A percentile compares a stretch with the other conserved stretches of the same genome.
Conservation (phyloP, 1,140 invertebrate species). For the Pseudomyrmex pallidus region DNA sequence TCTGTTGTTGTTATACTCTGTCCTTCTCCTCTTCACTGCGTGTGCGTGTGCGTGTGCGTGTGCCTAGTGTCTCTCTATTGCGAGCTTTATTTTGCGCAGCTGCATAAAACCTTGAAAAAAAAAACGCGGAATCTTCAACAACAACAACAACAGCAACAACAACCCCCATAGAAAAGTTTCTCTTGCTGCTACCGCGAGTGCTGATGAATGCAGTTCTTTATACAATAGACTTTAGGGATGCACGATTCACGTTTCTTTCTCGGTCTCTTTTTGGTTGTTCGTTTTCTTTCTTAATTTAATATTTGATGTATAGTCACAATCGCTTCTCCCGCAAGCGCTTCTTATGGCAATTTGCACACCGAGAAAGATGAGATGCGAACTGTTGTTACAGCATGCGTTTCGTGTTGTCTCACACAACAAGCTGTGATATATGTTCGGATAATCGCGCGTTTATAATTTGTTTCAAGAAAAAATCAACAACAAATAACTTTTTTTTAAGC, state of each 20-base stretch:
- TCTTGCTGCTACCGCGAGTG: not conserved
- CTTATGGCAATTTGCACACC: slow-evolving; percentile 8
- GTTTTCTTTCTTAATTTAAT: not conserved
- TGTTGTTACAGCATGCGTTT: slow-evolving; percentile 40
- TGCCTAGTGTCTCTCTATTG: slow-evolving; percentile 33
- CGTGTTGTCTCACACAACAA: slow-evolving; percentile 25
- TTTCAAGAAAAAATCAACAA: no score
- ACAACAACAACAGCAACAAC: not conserved
- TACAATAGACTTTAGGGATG: not conserved
- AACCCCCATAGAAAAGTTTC: not conserved
- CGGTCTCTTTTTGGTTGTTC: not conserved
- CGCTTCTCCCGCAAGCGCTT: slow-evolving; percentile 19
- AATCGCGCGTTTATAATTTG: no score
- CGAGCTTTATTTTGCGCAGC: slow-evolving; percentile 40
- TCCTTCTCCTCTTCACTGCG: not conserved
- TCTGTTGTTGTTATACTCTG: slow-evolving; percentile 10
- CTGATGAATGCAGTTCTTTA: slow-evolving; percentile 1
- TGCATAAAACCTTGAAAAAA: slow-evolving; percentile 19
- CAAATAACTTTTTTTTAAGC: not conserved
- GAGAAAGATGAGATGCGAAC: not conserved
- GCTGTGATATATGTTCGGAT: no score
- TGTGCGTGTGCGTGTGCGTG: not conserved
- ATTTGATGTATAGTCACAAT: slow-evolving; percentile 10
- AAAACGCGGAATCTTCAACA: not conserved
- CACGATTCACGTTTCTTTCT: slow-evolving; percentile 5